Conservation (phyloP, 2,888 invertebrate genomes). For the Xestoiulus laeticollis region DNA sequence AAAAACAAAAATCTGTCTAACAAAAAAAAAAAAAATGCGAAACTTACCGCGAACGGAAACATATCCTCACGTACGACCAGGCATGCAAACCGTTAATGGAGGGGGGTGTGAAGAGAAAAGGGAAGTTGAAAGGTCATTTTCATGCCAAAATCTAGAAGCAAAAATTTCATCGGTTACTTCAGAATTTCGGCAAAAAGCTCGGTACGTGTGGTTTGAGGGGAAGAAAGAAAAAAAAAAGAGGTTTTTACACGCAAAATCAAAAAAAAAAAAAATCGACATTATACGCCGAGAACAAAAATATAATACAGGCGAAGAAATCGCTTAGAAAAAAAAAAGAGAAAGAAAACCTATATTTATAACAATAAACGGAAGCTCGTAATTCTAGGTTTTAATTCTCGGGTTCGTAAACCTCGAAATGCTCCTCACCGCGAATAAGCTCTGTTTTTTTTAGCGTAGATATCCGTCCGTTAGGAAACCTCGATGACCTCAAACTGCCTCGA, state of each 20-base stretch:
- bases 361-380: constrained; percentile 18
- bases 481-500: neutral
- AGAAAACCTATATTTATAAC: neutral
- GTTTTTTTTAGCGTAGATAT: neutral
- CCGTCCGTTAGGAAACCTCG: neutral
- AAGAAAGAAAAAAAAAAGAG: no score
- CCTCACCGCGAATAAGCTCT: neutral
- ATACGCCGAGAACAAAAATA: neutral
- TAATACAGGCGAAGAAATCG: neutral
- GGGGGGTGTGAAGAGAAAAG: no score
- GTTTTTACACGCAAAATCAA: neutral
- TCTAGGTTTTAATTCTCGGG: neutral
- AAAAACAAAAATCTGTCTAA: neutral
- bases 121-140: neutral
- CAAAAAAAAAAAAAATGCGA: neutral
- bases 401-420: neutral
- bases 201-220: no score
- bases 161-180: neutral
- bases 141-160: constrained; percentile 9
- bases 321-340: neutral
- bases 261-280: neutral
- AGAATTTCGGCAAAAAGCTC: neutral
- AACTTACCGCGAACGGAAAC: neutral
- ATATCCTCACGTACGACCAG: neutral
- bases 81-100: neutral